Percentiles rank a stretch among this genome's conserved stretches.
phyloP scores from a whole-genome alignment of 2,888 invertebrate genomes.

The Hedychridium roseum region DNA sequence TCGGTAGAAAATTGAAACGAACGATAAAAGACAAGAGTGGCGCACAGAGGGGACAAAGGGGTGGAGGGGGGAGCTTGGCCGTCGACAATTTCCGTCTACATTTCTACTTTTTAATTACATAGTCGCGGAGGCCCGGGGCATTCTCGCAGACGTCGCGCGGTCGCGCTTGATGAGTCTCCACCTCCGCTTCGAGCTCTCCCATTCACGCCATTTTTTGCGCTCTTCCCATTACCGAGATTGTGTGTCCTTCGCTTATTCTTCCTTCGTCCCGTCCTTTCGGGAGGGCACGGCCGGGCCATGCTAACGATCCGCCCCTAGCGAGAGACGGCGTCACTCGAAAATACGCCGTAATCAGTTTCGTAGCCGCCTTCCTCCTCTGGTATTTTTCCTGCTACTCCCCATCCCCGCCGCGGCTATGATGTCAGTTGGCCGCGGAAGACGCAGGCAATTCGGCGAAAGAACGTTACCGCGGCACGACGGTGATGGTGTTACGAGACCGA shows the following conservation, averaged over 20 bases:
- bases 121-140: conserved; percentile 17
- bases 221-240: conserved; percentile 39
- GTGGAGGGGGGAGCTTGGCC: conserved; percentile 26
- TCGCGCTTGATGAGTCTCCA: conserved; percentile 18
- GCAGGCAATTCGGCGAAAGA: too few relatives aligned
- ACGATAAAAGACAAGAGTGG: background rate
- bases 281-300: conserved; percentile 20
- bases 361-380: too few relatives aligned
- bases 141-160: conserved; percentile 11
- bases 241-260: conserved; percentile 38
- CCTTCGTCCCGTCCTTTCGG: conserved; percentile 28
- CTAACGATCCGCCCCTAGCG: conserved; percentile 26
- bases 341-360: too few relatives aligned
- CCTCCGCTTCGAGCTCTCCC: conserved; percentile 15
- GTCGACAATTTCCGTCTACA: conserved; percentile 42
- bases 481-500: too few relatives aligned
- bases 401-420: too few relatives aligned
- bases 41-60: background rate
- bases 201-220: conserved; percentile 36
- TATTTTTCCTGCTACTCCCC: too few relatives aligned
- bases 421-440: too few relatives aligned
- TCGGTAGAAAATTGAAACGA: background rate
- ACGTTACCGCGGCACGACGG: too few relatives aligned
- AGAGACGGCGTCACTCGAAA: too few relatives aligned
- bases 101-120: conserved; percentile 42